phyloP scores from a whole-genome alignment of 2,888 invertebrate genomes.

The Teinopalpus imperialis region DNA sequence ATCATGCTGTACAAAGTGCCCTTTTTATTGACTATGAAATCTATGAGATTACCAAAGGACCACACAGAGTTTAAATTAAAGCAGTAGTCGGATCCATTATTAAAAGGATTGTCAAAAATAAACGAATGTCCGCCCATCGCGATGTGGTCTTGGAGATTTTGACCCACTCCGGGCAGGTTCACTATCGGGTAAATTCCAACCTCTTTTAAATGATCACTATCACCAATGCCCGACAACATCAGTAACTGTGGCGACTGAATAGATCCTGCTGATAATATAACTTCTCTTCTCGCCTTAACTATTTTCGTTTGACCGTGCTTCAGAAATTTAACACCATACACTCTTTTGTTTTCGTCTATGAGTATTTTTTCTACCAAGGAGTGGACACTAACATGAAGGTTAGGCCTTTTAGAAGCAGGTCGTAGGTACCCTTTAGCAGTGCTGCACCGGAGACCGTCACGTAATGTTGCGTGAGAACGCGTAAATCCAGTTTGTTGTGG shows the following conservation, averaged over 20 bases:
- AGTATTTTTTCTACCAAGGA: slow-evolving; percentile 86
- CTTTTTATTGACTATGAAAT: slow-evolving; percentile 81
- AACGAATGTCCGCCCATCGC: slow-evolving; percentile 90
- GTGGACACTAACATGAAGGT: slow-evolving; percentile 87
- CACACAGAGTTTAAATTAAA: slow-evolving; percentile 86
- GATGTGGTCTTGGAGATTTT: slow-evolving; percentile 92
- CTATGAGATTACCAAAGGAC: slow-evolving; percentile 81
- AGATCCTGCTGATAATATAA: slow-evolving; percentile 93
- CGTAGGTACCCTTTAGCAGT: slow-evolving; percentile 91
- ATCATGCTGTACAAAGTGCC: slow-evolving; percentile 90
- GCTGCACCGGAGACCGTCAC: slow-evolving; percentile 91
- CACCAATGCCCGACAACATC: slow-evolving; percentile 93
- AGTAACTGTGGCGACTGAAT: slow-evolving; percentile 92
- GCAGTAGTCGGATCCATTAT: slow-evolving; percentile 82
- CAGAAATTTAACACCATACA: slow-evolving; percentile 86
- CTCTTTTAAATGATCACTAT: slow-evolving; percentile 82
- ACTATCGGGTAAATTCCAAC: slow-evolving; percentile 83
- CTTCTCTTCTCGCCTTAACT: slow-evolving; percentile 86
- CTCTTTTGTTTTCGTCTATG: slow-evolving; percentile 83
- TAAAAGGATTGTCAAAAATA: slow-evolving; percentile 84
- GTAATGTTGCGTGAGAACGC: slow-evolving; percentile 88
- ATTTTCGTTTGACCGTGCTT: slow-evolving; percentile 77
- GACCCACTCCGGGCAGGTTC: slow-evolving; percentile 87
- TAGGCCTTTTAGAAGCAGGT: slow-evolving; percentile 84
- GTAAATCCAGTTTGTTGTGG: slow-evolving; percentile 90